A percentile compares a stretch with the other conserved stretches of the same genome.
phyloP scores from a whole-genome alignment of 2,888 invertebrate genomes.

The Archips xylosteana region DNA sequence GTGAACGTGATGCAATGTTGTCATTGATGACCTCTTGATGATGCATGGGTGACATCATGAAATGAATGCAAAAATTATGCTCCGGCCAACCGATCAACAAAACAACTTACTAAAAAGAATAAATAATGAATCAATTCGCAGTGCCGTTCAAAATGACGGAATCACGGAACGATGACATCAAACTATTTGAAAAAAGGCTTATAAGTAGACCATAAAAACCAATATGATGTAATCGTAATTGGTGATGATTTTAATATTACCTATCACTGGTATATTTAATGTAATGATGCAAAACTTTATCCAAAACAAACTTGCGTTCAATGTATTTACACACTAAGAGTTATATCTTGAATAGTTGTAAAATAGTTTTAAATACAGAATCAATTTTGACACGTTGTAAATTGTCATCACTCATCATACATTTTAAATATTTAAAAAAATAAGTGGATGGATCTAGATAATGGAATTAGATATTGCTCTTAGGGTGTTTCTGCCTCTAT shows the following conservation, averaged over 20 bases:
- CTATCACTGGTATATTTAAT: background rate
- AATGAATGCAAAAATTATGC: background rate
- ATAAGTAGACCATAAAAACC: background rate
- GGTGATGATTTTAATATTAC: background rate
- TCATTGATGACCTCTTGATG: background rate
- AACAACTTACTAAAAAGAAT: background rate
- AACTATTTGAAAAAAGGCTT: background rate
- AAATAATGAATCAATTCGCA: background rate
- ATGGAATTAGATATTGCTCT: no score
- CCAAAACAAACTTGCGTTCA: background rate
- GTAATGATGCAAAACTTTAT: background rate
- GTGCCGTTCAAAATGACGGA: background rate
- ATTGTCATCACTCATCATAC: no score
- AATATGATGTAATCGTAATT: background rate
- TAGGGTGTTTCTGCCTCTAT: no score
- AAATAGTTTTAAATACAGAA: no score
- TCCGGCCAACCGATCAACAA: background rate
- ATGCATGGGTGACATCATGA: conserved; percentile 1
- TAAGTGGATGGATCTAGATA: no score
- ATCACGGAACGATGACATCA: conserved; percentile 14
- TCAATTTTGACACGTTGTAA: no score
- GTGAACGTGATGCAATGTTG: background rate
- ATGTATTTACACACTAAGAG: no score
- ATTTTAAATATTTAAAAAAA: no score
- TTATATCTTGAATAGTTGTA: background rate